Evolutionary conservation across 2,797 vertebrate species (phyloP), one percentile per base, ranked within the genome.

Genomic region (Chiloscyllium punctatum): DNA sequence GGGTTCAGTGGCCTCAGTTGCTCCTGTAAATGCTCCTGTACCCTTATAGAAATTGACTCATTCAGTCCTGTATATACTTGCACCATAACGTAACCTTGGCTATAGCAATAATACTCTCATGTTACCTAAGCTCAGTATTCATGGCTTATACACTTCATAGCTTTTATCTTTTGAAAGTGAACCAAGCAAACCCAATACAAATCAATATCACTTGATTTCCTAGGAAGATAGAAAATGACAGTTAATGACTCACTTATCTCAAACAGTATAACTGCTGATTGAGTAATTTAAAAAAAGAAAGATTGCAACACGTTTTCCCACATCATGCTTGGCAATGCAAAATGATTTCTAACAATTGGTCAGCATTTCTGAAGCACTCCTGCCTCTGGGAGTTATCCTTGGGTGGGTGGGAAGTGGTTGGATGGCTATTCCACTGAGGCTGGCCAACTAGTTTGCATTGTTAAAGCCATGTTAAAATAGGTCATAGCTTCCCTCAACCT

Each of bases 1-100:
- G 90, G n/a, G 66, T 92, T 68, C 66, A 69, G 90, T 91, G 62
- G n/a, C n/a, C 90, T 92, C 66, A 69, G 90, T 68, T 92, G 90
- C 66, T 69, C 37, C 66, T 92, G 62, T 92, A 69, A 92, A 69
- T 69, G n/a, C 21, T 69, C 90, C 42, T 21, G 69, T 69, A 37
- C n/a, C n/a, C 66, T 91, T 92, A 92, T 92, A 92, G 90, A 37
- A n/a, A 37, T 37, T 92, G 37, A n/a, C 62, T 92, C n/a, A 92
- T 9, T 9, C 62, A 9, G 37, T 33, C 16, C n/a, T 37, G 42
- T 4, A 69, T 68, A 37, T 92, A 92, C 66, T 92, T 69, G 7
- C 42, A 48, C 21, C 62, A 69, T 69, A 69, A 68, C 4, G 23
- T 66, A 66, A 91, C 88, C 33, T 3, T 37, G n/a, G 57, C 9